Percentiles rank a stretch among this genome's conserved stretches.
Conservation (phyloP, 2,797 vertebrate genomes). For the Pachyuromys duprasi region DNA sequence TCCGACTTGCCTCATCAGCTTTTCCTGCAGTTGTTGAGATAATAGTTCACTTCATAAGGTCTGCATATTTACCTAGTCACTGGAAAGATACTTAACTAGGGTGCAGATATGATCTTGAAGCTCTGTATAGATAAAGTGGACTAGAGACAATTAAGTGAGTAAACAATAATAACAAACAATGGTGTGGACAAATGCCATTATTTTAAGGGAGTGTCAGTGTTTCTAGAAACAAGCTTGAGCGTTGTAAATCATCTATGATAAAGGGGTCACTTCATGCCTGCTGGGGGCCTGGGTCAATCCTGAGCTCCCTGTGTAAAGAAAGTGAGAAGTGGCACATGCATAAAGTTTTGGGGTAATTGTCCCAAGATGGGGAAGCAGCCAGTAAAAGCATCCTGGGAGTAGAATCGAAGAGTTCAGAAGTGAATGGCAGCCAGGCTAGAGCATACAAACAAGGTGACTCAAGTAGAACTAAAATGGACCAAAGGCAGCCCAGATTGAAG, state of each 20-base stretch:
- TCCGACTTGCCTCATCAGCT: background rate
- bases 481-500: background rate
- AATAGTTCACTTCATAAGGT: background rate
- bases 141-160: background rate
- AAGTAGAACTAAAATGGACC: background rate
- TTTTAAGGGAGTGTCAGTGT: background rate
- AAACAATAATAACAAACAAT: background rate
- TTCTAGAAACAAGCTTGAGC: background rate
- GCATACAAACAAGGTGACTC: rapidly evolving
- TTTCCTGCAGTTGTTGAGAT: background rate
- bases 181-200: background rate
- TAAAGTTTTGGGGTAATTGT: background rate
- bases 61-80: background rate
- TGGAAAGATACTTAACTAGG: background rate
- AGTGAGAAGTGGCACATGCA: background rate
- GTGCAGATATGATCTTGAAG: too few species aligned
- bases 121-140: background rate
- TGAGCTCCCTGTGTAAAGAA: background rate
- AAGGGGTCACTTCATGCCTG: background rate
- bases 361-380: background rate
- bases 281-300: background rate
- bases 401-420: background rate
- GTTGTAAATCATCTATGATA: background rate
- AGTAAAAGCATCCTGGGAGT: background rate
- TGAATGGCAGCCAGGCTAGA: background rate